Evolutionary conservation across 2,888 invertebrate genomes (phyloP).

Genomic region (Arctia plantaginis): DNA sequence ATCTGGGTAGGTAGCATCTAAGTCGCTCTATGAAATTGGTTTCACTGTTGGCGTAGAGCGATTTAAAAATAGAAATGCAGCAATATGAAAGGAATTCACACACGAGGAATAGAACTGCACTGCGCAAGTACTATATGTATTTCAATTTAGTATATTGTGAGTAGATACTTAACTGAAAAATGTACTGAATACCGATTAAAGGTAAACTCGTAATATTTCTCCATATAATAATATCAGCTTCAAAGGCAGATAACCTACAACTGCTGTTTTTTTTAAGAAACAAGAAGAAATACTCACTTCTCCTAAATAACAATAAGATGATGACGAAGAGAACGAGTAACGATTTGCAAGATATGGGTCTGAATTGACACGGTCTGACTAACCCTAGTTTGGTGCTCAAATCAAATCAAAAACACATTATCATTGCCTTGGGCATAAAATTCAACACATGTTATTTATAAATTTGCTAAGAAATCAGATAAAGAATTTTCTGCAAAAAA

Average conservation of each 20-base stretch:
- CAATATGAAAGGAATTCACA: constrained; percentile 36
- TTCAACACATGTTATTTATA: too few species aligned
- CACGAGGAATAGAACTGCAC: constrained; percentile 28
- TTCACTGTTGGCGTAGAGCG: constrained; percentile 53
- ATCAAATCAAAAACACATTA: too few species aligned
- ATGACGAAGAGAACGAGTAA: too few species aligned
- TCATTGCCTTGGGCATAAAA: too few species aligned
- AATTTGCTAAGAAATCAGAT: too few species aligned
- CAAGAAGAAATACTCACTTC: too few species aligned
- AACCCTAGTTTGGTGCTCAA: too few species aligned
- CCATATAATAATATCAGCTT: background rate
- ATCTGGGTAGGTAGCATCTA: constrained; percentile 62
- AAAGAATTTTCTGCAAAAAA: too few species aligned
- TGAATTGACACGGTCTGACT: too few species aligned
- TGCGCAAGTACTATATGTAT: constrained; percentile 7
- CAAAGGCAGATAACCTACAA: background rate
- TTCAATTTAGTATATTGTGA: background rate
- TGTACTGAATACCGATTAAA: background rate
- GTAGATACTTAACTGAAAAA: background rate
- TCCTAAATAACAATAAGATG: too few species aligned
- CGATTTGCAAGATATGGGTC: too few species aligned
- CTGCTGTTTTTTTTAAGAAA: background rate
- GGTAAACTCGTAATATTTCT: background rate
- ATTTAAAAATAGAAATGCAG: constrained; percentile 52
- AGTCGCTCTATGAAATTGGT: constrained; percentile 58